Conservation (phyloP, 2,888 invertebrate genomes). For the Dryococelus australis region DNA sequence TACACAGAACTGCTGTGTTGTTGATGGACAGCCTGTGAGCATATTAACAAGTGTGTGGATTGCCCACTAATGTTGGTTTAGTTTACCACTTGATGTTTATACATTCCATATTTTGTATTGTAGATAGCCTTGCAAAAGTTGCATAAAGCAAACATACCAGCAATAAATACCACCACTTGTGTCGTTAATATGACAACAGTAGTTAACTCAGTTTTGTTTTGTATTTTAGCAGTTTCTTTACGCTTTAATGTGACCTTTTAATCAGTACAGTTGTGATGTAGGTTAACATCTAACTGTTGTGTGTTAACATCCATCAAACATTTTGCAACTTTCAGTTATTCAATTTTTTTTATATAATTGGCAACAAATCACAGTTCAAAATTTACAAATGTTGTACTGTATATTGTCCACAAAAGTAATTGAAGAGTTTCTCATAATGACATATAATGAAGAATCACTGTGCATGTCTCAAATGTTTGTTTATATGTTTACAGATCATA, state of each 20-base stretch:
- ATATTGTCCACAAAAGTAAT: too few species aligned
- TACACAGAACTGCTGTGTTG: not conserved
- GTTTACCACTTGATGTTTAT: not conserved
- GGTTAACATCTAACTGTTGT: conserved; percentile 10
- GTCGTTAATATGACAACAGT: not conserved
- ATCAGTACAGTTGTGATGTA: not conserved
- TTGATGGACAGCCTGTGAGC: not conserved
- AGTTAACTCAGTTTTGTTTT: not conserved
- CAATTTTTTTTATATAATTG: not conserved
- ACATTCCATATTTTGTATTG: not conserved
- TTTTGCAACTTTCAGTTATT: not conserved
- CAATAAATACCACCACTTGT: not conserved
- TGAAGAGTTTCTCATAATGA: too few species aligned
- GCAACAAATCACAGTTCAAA: not conserved
- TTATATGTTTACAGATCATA: too few species aligned
- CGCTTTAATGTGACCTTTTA: not conserved
- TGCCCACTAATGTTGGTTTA: conserved; percentile 16
- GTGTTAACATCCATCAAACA: not conserved
- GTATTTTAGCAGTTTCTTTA: not conserved
- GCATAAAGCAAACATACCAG: not conserved
- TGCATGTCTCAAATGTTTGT: too few species aligned
- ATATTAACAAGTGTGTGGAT: not conserved
- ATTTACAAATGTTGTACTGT: not conserved
- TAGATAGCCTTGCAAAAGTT: not conserved
- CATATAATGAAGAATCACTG: too few species aligned